Base-by-base conservation (phyloP, 2,797 vertebrate genomes). In the Sebastolobus alascanus region DNA sequence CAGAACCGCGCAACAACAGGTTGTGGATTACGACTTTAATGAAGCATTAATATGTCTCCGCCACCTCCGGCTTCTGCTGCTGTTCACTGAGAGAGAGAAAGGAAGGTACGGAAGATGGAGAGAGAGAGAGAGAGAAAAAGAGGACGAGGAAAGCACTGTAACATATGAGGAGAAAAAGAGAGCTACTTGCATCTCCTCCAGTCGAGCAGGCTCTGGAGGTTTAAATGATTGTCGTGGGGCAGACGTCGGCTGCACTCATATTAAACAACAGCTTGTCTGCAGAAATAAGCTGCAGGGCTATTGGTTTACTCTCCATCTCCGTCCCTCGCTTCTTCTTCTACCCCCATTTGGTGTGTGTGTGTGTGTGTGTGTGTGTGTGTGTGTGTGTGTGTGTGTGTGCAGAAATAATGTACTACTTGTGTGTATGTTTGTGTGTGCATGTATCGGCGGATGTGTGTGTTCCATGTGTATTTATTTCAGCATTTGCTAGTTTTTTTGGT, bases 231-330 rank as follows among this genome's bases (percentile, higher is more conserved):
- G 85, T 89, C 82, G 77, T 72, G 79, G 84, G 85, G 77, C 77
- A 55, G 37, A 69, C 84, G 77, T 93, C 81, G 87, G 87, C 90
- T 83, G 88, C 85, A 89, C 79, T 93, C 91, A 89, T 93, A 92
- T 94, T 93, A 94, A 94, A 93, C 92, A 94, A 92, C 93, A 94
- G 92, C 93, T 94, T 93, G 92, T 94, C 89, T 91, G 87, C 84
- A 85, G 89, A 91, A 93, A 93, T 81, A 88, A 92, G 93, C 91
- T 92, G 75, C 88, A 79, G 91, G 92, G 90, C 87, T 92, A 79
- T 91, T 91, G 89, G 86, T 90, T 89, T 88, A 85, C 87, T 87
- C 87, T 90, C 73, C 69, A 77, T 85, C 87, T 81, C 78, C 78
- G 82, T 84, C 76, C 84, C 87, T 84, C 76, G 56, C 74, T 70